phyloP scores from a whole-genome alignment of 1,140 invertebrate genomes.

The Pseudomyrmex gracilis region DNA sequence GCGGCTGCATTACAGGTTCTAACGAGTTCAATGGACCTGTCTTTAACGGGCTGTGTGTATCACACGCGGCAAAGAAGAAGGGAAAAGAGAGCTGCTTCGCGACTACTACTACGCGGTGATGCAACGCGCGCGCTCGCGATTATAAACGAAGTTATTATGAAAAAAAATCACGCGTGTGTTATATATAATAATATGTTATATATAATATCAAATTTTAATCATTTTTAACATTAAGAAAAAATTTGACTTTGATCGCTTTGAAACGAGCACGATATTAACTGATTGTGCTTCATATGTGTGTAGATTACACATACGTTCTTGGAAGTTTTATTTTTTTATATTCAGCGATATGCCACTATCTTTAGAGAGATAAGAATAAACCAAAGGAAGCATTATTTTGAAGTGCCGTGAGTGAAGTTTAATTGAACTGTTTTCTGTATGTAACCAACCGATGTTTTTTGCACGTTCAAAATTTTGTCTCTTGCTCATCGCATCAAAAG shows the following conservation, averaged over 20 bases:
- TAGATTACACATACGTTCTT: too few relatives aligned
- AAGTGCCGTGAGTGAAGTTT: background rate
- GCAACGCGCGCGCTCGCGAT: background rate
- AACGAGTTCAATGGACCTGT: slow-evolving; percentile 78
- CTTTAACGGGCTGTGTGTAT: slow-evolving; percentile 66
- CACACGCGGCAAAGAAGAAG: slow-evolving; percentile 16
- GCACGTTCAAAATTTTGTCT: background rate
- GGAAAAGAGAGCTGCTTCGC: background rate
- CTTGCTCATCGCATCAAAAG: background rate
- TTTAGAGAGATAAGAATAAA: background rate
- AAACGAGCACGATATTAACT: too few relatives aligned
- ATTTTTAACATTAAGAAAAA: background rate
- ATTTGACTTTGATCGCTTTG: too few relatives aligned
- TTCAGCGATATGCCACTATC: background rate
- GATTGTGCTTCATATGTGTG: too few relatives aligned
- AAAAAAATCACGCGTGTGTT: background rate
- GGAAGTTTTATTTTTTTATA: background rate
- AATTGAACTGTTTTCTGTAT: background rate
- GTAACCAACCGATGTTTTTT: background rate
- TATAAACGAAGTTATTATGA: background rate
- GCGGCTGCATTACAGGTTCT: slow-evolving; percentile 27
- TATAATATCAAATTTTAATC: background rate
- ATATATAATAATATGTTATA: too few relatives aligned
- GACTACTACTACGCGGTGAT: background rate
- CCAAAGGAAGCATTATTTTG: background rate